Base-by-base conservation (phyloP, 2,888 invertebrate species). In the Apamea monoglypha region DNA sequence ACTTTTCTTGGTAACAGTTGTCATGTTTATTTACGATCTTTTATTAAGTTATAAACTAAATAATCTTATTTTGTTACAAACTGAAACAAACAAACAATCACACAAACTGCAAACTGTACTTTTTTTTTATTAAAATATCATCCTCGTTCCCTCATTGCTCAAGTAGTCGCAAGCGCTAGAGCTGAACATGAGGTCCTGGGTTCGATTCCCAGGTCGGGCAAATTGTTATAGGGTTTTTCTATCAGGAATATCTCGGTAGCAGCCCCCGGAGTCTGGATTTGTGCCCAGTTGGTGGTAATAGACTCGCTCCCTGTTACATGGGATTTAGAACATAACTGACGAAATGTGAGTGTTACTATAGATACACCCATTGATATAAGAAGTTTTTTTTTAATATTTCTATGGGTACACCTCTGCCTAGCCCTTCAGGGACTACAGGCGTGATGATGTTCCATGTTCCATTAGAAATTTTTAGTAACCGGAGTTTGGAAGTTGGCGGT, bases 1-100 rank as follows among this genome's bases (percentile, higher is more conserved):
- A 59, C 5, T 63, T 83, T 75, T 72, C 59, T 53, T 7, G 4
- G 10, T 68, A 50, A 66, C 18, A 53, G 32, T 66, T 18, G 32
- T 71, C 50, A 68, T 36, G 18, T 75, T 76, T 66, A 69, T 71
- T 71, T 40, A 74, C 50, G 18, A 21, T 21, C 29, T 72, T 67
- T 76, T 67, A 61, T 73, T 32, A 76, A 56, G 29, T 61, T 32
- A 44, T 66, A 66, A 74, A 70, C 16, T 59, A 8, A 44, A 44
- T 4, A 25, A 32, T 61, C 66, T 66, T 29, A 64, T 53, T 53
- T 32, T 66, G 21, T 21, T 53, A 16, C 21, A 21, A 50, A 21
- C 2, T 50, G 7, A 10, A 40, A 10, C 36, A 36, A 36, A 2
- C 3, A 36, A 36, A 36, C 36, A 36, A 36, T 0, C 3, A 36